phyloP scores from a whole-genome alignment of 2,888 invertebrate species.

The Synanthedon tipuliformis region DNA sequence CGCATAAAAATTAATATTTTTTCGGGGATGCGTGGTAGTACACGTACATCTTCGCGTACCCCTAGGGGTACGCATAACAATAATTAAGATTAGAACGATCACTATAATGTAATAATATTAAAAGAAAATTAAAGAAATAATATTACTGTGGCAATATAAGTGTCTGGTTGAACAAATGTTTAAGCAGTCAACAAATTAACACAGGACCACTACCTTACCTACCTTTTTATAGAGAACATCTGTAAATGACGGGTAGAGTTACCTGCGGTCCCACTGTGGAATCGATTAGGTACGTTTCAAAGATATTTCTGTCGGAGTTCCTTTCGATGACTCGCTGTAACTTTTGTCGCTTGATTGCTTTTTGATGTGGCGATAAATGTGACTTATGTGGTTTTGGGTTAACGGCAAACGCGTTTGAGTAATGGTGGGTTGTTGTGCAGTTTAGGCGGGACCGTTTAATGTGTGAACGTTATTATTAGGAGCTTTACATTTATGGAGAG shows the following conservation, averaged over 20 bases:
- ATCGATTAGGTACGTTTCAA: constrained; percentile 54
- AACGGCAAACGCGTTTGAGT: constrained; percentile 46
- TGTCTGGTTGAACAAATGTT: constrained; percentile 6
- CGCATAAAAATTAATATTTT: too few relatives aligned
- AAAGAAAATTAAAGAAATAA: too few relatives aligned
- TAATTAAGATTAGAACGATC: too few relatives aligned
- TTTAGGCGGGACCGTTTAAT: constrained; percentile 51
- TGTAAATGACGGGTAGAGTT: constrained; percentile 37
- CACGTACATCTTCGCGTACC: too few relatives aligned
- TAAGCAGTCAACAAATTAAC: constrained; percentile 1
- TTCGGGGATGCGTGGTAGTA: too few relatives aligned
- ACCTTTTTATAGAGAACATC: constrained; percentile 12
- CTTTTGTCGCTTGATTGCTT: constrained; percentile 66
- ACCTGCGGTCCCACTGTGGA: constrained; percentile 33
- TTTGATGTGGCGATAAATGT: constrained; percentile 68
- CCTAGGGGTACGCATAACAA: too few relatives aligned
- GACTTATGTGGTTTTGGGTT: constrained; percentile 59
- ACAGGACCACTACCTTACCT: background rate
- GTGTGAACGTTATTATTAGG: constrained; percentile 51
- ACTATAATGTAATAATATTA: too few relatives aligned
- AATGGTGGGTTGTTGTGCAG: constrained; percentile 52
- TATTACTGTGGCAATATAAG: constrained; percentile 5
- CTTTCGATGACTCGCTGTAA: constrained; percentile 44
- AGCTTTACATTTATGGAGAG: constrained; percentile 17
- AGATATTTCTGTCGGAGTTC: constrained; percentile 36